These are phyloP conservation scores for Pipistrellus pygmaeus DNA, from an alignment of 2,797 vertebrate species.

Conservation along the genomic window DNA sequence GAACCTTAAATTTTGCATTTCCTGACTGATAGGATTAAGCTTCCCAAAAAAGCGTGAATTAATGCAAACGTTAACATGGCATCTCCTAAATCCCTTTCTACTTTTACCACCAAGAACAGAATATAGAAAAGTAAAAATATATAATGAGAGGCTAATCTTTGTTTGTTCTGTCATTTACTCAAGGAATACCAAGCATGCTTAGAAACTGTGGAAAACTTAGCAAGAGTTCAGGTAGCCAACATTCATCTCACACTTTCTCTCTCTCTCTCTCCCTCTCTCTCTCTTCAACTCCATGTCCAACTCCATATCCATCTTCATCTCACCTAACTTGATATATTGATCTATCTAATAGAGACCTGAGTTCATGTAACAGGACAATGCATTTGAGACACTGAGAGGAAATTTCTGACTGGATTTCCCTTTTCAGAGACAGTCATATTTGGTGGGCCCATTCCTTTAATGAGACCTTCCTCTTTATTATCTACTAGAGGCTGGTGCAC, in stretches of 20 bases:
- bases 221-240: slow-evolving; percentile 62
- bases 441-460: not conserved
- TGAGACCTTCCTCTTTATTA: not conserved
- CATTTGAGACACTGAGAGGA: not conserved
- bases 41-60: slow-evolving; percentile 83
- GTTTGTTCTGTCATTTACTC: slow-evolving; percentile 71
- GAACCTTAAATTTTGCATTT: slow-evolving; percentile 79
- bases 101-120: slow-evolving; percentile 80
- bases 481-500: not conserved
- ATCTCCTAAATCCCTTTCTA: slow-evolving; percentile 83
- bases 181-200: slow-evolving; percentile 66
- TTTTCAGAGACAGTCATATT: not conserved
- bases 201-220: slow-evolving; percentile 56
- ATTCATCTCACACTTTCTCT: not conserved
- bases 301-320: not conserved
- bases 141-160: slow-evolving; percentile 71
- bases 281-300: too few species aligned
- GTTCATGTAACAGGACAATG: not conserved
- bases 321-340: not conserved
- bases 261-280: too few species aligned
- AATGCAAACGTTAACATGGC: slow-evolving; percentile 83
- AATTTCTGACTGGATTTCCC: not conserved
- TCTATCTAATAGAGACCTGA: not conserved
- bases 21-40: slow-evolving; percentile 81
- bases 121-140: slow-evolving; percentile 83